A percentile compares a stretch with the other conserved stretches of the same genome.
phyloP scores from a whole-genome alignment of 1,140 invertebrate species.

The Cecropterus lyciades region DNA sequence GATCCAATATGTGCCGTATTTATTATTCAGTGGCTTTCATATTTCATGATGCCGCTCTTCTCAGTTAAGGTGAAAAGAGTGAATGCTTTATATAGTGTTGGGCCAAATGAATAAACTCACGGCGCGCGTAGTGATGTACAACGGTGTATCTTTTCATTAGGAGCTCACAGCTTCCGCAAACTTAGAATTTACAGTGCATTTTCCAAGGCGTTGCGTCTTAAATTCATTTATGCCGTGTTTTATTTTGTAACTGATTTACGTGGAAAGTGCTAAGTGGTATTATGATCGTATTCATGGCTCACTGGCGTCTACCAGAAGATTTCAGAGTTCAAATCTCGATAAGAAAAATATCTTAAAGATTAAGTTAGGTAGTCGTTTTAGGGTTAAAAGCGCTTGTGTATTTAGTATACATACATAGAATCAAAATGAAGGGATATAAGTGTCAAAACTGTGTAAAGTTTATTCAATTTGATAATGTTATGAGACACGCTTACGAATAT shows the following conservation, averaged over 20 bases:
- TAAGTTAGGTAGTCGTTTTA: too few species aligned
- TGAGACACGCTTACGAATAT: too few species aligned
- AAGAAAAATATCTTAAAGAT: too few species aligned
- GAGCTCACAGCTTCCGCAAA: conserved; percentile 33
- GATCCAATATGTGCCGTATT: conserved; percentile 56
- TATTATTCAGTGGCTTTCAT: conserved; percentile 59
- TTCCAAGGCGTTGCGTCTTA: conserved; percentile 38
- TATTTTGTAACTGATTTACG: conserved; percentile 32
- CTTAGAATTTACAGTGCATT: conserved; percentile 46
- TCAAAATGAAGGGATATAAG: too few species aligned
- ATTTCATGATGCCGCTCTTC: conserved; percentile 53
- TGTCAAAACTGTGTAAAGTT: too few species aligned
- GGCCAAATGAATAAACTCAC: conserved; percentile 24
- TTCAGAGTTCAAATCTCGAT: too few species aligned
- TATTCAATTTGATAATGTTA: too few species aligned
- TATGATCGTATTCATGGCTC: too few species aligned
- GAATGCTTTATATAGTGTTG: conserved; percentile 43
- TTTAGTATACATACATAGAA: too few species aligned
- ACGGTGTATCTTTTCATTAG: conserved; percentile 49
- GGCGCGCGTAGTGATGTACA: conserved; percentile 34
- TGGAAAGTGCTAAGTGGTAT: too few species aligned
- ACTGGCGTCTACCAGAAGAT: too few species aligned
- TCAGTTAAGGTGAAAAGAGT: conserved; percentile 54
- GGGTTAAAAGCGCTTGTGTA: too few species aligned
- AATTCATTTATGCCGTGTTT: conserved; percentile 36